These are phyloP conservation scores for Magallana gigas DNA, from an alignment of 1,140 invertebrate species.

Conservation along the genomic window DNA sequence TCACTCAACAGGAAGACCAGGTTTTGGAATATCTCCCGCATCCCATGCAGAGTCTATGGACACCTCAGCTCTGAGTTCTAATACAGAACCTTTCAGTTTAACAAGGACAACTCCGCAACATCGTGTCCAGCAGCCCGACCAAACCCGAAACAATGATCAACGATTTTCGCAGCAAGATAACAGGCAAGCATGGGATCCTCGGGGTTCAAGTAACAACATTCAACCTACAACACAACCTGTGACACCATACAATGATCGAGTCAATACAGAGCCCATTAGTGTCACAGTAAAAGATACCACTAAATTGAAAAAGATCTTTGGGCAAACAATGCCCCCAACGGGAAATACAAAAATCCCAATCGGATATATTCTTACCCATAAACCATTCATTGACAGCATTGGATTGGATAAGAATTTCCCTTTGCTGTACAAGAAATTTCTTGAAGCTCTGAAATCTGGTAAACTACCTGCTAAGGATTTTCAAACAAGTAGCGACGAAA, in stretches of 20 bases:
- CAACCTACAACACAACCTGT: background rate
- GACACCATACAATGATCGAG: background rate
- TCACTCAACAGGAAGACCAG: background rate
- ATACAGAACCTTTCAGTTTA: background rate
- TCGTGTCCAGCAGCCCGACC: background rate
- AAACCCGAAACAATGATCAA: background rate
- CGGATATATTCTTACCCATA: conserved; percentile 17
- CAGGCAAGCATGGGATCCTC: conserved; percentile 1
- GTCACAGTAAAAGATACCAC: background rate
- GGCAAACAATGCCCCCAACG: conserved; percentile 4
- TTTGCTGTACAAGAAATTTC: background rate
- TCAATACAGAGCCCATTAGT: background rate
- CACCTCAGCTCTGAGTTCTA: background rate
- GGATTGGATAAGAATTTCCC: background rate
- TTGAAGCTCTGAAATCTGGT: background rate
- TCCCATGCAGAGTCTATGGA: background rate
- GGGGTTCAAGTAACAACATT: background rate
- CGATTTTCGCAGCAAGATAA: background rate
- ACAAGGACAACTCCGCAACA: background rate
- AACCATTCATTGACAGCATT: background rate
- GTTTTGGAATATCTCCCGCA: background rate
- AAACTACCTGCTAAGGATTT: background rate
- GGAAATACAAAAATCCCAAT: conserved; percentile 18
- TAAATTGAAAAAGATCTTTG: background rate
- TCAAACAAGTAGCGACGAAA: background rate